These are phyloP conservation scores for Ophthalmolycus amberensis DNA, from an alignment of 2,113 vertebrate species.

Conservation along the genomic window DNA sequence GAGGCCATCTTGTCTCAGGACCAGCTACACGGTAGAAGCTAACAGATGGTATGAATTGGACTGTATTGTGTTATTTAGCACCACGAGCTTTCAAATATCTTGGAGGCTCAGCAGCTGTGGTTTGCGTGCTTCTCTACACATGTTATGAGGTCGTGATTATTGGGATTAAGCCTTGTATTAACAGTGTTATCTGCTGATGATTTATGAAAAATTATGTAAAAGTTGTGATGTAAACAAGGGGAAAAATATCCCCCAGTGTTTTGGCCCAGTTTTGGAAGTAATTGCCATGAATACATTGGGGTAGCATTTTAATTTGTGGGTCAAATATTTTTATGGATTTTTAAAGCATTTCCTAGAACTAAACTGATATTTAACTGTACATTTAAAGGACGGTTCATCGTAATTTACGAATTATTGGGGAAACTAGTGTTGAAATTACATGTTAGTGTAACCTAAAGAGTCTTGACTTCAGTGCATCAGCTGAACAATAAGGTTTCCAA, in stretches of 20 bases:
- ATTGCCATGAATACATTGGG: background rate
- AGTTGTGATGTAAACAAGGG: background rate
- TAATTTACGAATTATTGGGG: background rate
- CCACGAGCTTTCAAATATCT: background rate
- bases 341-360: background rate
- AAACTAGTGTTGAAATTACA: background rate
- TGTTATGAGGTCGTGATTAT: no score
- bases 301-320: background rate
- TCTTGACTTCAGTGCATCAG: background rate
- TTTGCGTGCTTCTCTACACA: background rate
- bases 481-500: background rate
- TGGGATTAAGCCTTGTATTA: background rate
- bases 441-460: background rate
- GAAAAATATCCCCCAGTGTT: no score
- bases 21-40: background rate
- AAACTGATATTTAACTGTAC: background rate
- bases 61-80: conserved; percentile 3
- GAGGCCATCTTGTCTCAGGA: background rate
- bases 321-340: background rate
- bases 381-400: background rate
- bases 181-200: background rate
- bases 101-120: background rate
- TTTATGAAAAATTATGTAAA: background rate
- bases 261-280: background rate
- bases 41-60: background rate